Percentiles rank a stretch among this genome's conserved stretches.
phyloP scores from a whole-genome alignment of 2,113 vertebrate genomes.

The Ailuropoda melanoleuca region DNA sequence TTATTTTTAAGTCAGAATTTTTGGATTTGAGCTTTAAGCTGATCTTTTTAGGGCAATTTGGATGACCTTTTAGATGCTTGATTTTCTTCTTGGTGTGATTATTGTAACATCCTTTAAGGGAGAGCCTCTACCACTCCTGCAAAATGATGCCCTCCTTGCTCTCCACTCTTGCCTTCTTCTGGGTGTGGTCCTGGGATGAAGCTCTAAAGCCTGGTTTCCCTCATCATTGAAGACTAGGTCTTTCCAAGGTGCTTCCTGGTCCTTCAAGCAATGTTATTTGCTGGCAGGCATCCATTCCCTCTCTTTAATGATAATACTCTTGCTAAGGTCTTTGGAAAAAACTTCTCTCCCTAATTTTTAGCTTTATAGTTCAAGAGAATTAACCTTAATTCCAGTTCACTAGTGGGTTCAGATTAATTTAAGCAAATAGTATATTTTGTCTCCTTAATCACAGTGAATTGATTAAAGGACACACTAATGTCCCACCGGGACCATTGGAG shows the following conservation, averaged over 20 bases:
- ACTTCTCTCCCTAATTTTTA: not conserved
- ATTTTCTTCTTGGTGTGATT: not conserved
- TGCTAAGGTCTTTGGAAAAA: not conserved
- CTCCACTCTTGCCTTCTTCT: not conserved
- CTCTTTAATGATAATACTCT: not conserved
- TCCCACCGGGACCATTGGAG: not conserved
- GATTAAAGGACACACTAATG: not conserved
- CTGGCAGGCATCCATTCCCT: not conserved
- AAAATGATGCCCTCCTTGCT: not conserved
- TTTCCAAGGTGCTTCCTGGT: not conserved
- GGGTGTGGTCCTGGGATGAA: not conserved
- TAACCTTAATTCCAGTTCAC: not conserved
- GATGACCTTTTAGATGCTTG: not conserved
- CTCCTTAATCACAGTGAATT: not conserved
- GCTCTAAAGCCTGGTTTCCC: not conserved
- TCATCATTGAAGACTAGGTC: not conserved
- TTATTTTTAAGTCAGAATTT: not conserved
- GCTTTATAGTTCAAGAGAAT: not conserved
- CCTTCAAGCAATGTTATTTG: not conserved
- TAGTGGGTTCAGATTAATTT: not conserved
- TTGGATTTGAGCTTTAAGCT: not conserved
- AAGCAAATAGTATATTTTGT: not conserved
- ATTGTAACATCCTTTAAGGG: not conserved
- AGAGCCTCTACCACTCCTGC: not conserved
- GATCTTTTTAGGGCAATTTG: not conserved